A percentile compares a stretch with the other conserved stretches of the same genome.
phyloP scores from a whole-genome alignment of 2,888 invertebrate species.

The Ophion slaviceki region DNA sequence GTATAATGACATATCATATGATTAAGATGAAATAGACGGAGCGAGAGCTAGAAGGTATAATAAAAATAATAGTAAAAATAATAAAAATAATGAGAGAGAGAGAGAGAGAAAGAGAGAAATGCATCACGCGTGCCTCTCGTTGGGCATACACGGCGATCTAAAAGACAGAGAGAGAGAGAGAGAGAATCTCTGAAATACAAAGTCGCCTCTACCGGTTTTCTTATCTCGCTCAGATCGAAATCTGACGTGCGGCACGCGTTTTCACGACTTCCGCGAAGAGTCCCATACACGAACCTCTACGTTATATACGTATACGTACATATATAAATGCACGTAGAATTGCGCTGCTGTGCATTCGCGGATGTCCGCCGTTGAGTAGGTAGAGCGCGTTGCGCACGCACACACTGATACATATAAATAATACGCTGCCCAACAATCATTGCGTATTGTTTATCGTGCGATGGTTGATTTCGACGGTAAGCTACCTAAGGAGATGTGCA shows the following conservation, averaged over 20 bases:
- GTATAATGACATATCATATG: no score
- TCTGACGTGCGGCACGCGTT: constrained; percentile 80
- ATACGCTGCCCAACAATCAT: background rate
- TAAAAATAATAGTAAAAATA: background rate
- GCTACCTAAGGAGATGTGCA: background rate
- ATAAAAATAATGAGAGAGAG: background rate
- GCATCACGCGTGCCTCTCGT: constrained; percentile 46
- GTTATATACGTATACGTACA: background rate
- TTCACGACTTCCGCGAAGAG: constrained; percentile 73
- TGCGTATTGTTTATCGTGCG: constrained; percentile 8
- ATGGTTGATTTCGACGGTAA: background rate
- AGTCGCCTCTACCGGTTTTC: constrained; percentile 76
- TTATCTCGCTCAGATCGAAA: constrained; percentile 78
- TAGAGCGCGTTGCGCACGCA: background rate
- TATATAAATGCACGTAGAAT: constrained; percentile 33
- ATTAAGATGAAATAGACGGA: no score
- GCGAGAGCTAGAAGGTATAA: no score
- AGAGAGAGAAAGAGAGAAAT: background rate
- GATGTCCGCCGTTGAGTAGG: constrained; percentile 36
- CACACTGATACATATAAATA: background rate
- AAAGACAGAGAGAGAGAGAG: constrained; percentile 39
- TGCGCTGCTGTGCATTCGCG: constrained; percentile 24
- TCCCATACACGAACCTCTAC: background rate
- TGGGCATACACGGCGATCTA: constrained; percentile 4
- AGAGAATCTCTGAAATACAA: constrained; percentile 46